Percentiles rank a stretch among this genome's conserved stretches.
Conservation (phyloP, 2,797 vertebrate genomes). For the Spheniscus humboldti region DNA sequence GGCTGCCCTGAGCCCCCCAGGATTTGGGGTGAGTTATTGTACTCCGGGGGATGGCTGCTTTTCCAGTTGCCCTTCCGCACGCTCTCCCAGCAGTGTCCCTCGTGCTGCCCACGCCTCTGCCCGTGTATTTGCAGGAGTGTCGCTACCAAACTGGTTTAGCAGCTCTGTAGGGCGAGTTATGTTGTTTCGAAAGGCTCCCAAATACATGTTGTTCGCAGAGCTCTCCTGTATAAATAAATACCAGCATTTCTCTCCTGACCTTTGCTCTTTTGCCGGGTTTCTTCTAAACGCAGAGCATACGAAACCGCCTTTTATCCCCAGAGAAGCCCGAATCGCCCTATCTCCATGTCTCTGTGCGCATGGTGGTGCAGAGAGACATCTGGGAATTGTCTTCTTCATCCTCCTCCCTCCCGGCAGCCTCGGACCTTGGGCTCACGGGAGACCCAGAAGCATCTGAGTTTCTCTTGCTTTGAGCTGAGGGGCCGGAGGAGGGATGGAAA, state of each 20-base stretch:
- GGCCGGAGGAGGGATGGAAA: neutral
- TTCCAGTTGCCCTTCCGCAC: neutral
- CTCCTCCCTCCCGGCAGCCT: neutral
- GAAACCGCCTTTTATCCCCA: neutral
- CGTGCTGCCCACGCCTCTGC: neutral
- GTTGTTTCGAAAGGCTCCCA: constrained; percentile 60
- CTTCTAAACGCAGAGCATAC: constrained; percentile 60
- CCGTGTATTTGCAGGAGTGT: neutral
- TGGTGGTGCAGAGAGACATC: neutral
- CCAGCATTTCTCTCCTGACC: constrained; percentile 62
- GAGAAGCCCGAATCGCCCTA: rapidly evolving
- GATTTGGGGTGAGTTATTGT: neutral
- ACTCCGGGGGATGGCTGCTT: rapidly evolving
- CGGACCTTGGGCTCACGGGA: neutral
- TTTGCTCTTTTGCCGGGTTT: constrained; percentile 60
- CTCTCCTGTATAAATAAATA: constrained; percentile 64
- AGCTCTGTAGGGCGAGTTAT: constrained; percentile 34
- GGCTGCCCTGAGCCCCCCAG: neutral
- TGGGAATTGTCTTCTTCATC: neutral
- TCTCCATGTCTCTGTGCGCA: neutral
- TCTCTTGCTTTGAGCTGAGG: neutral
- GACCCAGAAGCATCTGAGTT: neutral
- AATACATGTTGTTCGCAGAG: constrained; percentile 36
- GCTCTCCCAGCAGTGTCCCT: neutral
- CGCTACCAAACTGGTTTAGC: constrained; percentile 63